These are phyloP conservation scores for Aythya baeri DNA, from an alignment of 2,113 vertebrate species.

Conservation along the genomic window DNA sequence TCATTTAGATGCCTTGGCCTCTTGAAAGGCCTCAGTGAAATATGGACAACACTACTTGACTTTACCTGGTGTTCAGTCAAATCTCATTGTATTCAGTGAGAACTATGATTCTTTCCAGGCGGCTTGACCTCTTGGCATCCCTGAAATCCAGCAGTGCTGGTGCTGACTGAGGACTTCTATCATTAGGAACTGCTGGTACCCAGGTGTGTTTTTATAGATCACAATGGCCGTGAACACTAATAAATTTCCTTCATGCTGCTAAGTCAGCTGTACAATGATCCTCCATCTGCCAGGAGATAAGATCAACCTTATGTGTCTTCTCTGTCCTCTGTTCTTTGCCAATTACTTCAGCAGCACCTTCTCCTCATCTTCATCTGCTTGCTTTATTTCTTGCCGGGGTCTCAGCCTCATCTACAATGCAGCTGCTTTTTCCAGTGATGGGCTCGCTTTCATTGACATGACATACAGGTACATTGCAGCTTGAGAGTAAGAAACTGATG, in stretches of 20 bases:
- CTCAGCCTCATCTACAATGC: background rate
- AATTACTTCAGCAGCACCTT: background rate
- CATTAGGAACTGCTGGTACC: background rate
- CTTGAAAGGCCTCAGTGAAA: background rate
- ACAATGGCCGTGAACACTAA: background rate
- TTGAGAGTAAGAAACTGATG: background rate
- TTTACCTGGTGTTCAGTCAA: background rate
- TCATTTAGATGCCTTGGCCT: background rate
- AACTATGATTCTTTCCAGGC: background rate
- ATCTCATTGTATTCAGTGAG: background rate
- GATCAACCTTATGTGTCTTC: background rate
- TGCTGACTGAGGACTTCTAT: background rate
- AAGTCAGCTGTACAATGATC: background rate
- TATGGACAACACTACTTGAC: background rate
- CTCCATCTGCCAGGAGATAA: background rate
- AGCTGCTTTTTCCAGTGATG: background rate
- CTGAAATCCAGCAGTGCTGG: background rate
- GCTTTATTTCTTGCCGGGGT: background rate
- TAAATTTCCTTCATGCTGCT: background rate
- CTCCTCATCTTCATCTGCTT: background rate
- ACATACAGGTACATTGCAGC: background rate
- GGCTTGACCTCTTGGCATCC: background rate
- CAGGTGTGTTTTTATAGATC: background rate
- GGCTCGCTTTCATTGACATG: background rate
- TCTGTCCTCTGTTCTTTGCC: background rate